Base-by-base conservation (phyloP, 1,140 invertebrate genomes). In the Apis laboriosa region DNA sequence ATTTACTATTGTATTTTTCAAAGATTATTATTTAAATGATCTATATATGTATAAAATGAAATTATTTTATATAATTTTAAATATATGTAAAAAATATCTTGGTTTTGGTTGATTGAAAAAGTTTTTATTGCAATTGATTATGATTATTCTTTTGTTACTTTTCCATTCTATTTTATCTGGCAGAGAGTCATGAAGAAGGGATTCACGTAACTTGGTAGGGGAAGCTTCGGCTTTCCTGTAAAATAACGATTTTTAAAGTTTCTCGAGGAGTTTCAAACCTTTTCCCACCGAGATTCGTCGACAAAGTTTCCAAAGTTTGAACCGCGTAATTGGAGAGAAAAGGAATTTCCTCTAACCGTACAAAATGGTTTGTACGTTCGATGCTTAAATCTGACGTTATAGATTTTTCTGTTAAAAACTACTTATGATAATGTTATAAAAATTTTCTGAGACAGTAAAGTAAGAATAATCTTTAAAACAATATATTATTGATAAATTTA, bases 181-280 rank as follows among this genome's bases (percentile, higher is more conserved):
- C 60, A 78, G 76, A 51, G 75, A 83, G 76, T 77, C 81, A 66
- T 77, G 75, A 83, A 83, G 63, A 67, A 83, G 81, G 81, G 81
- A 83, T 83, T 72, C 81, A 19, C 60, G 75, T 77, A 83, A 77
- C 81, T 83, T 51, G 66, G 81, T 72, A 71, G 81, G 81, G 76
- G 75, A 64, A 43, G 78, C 72, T 76, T 67, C 60, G 74, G 80
- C 73, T 82, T 82, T 73, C 68, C 79, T 76, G 90, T 88, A 84
- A 90, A 90, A 90, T 93, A 93, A 92, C 92, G 92, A 93, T 93
- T 93, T 92, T 92, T 92, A 93, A 92, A 93, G 88, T 92, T 93
- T 93, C 88, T 87, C 86, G 88, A 90, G 89, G 92, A 93, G 92
- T 92, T 93, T 91, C 89, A 86, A 90, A 76, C 89, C 89, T 81